Evolutionary conservation across 2,113 vertebrate genomes (phyloP).

Genomic region (Pedionomus torquatus): DNA sequence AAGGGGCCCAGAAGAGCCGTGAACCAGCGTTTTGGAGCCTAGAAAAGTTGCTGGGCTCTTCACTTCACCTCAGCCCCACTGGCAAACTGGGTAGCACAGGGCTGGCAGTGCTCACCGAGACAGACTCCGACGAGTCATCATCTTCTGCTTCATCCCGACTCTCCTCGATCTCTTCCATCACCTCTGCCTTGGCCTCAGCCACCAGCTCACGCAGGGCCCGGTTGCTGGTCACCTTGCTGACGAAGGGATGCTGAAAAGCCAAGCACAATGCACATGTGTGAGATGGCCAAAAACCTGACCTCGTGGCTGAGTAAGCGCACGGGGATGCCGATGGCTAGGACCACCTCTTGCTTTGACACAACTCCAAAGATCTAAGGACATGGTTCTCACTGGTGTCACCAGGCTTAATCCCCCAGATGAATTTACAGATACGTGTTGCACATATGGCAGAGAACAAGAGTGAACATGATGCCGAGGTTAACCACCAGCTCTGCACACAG

Average conservation of each 20-base stretch:
- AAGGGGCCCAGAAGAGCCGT: not conserved
- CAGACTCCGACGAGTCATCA: conserved; percentile 55
- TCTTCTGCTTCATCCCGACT: conserved; percentile 79
- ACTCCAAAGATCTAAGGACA: not conserved
- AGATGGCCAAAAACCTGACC: not conserved
- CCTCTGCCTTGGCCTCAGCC: conserved; percentile 96
- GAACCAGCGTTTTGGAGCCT: not conserved
- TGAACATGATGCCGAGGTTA: not conserved
- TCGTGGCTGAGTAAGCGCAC: rapidly evolving
- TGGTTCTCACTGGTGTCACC: rapidly evolving
- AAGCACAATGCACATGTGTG: rapidly evolving
- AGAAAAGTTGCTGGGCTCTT: not conserved
- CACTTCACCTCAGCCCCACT: rapidly evolving
- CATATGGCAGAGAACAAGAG: not conserved
- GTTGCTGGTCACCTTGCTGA: conserved; percentile 83
- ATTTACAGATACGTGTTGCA: not conserved
- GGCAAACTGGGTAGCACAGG: rapidly evolving
- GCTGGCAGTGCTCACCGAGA: conserved; percentile 52
- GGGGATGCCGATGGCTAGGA: rapidly evolving
- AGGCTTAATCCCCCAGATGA: not conserved
- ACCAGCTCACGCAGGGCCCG: conserved; percentile 91
- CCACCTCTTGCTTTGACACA: not conserved
- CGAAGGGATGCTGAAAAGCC: conserved; percentile 86
- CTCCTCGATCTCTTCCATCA: conserved; percentile 83
- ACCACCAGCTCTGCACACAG: not conserved